phyloP scores from a whole-genome alignment of 2,888 invertebrate genomes.

The Deroplatys truncata region DNA sequence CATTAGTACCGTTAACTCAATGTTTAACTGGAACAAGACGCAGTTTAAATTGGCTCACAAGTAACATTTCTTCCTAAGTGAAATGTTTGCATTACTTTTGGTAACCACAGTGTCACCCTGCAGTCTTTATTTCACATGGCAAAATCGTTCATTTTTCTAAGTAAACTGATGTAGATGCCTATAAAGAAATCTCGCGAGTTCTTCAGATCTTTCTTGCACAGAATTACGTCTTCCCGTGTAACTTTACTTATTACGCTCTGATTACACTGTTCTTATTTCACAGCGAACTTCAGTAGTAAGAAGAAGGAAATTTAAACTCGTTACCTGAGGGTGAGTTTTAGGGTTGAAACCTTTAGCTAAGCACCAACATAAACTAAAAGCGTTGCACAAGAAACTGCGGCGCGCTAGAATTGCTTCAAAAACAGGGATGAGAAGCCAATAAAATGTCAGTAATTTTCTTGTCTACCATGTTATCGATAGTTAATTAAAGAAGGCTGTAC shows the following conservation, averaged over 20 bases:
- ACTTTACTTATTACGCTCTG: neutral
- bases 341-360: neutral
- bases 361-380: neutral
- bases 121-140: too few relatives aligned
- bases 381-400: neutral
- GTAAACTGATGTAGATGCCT: neutral
- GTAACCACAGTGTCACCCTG: too few relatives aligned
- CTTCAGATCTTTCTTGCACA: neutral
- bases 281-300: neutral
- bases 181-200: neutral
- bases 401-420: neutral
- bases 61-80: too few relatives aligned
- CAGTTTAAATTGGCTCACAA: too few relatives aligned
- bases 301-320: neutral
- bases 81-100: too few relatives aligned
- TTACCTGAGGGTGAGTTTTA: neutral
- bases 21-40: too few relatives aligned
- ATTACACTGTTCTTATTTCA: neutral
- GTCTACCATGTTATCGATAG: neutral
- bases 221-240: neutral
- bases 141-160: too few relatives aligned
- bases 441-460: neutral
- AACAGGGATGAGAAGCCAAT: neutral
- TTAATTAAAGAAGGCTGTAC: neutral
- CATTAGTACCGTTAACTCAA: too few relatives aligned